Evolutionary conservation across 2,888 invertebrate species (phyloP).

Genomic region (Stenodera caucasica): DNA sequence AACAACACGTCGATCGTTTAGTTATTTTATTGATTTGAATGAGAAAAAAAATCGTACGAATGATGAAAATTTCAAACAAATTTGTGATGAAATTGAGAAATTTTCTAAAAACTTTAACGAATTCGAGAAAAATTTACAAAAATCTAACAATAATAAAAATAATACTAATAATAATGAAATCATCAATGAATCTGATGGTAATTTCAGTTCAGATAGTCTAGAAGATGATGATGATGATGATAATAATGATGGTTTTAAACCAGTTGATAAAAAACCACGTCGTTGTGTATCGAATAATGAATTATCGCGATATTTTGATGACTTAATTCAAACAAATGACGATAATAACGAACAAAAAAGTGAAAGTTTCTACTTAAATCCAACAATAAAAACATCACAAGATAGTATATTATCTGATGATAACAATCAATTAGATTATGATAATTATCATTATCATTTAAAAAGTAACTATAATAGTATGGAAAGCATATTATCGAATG

Average conservation of each 20-base stretch:
- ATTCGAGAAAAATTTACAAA: slow-evolving; percentile 43
- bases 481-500: slow-evolving; percentile 80
- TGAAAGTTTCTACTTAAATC: slow-evolving; percentile 80
- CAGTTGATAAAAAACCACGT: slow-evolving; percentile 55
- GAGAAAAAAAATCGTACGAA: slow-evolving; percentile 51
- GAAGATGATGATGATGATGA: slow-evolving; percentile 76
- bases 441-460: slow-evolving; percentile 52
- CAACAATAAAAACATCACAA: slow-evolving; percentile 66
- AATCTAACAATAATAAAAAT: neutral
- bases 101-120: slow-evolving; percentile 52
- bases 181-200: slow-evolving; percentile 62
- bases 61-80: slow-evolving; percentile 49
- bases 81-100: slow-evolving; percentile 53
- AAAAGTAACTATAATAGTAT: slow-evolving; percentile 75
- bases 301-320: slow-evolving; percentile 58
- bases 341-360: slow-evolving; percentile 61
- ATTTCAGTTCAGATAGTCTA: slow-evolving; percentile 78
- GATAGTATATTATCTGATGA: slow-evolving; percentile 77
- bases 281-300: slow-evolving; percentile 79
- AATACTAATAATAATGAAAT: neutral
- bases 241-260: slow-evolving; percentile 65
- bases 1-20: slow-evolving; percentile 55
- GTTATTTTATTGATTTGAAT: slow-evolving; percentile 68
- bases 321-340: slow-evolving; percentile 33
- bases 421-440: slow-evolving; percentile 44